Conservation (phyloP, 2,113 vertebrate genomes). For the Eidolon helvum region DNA sequence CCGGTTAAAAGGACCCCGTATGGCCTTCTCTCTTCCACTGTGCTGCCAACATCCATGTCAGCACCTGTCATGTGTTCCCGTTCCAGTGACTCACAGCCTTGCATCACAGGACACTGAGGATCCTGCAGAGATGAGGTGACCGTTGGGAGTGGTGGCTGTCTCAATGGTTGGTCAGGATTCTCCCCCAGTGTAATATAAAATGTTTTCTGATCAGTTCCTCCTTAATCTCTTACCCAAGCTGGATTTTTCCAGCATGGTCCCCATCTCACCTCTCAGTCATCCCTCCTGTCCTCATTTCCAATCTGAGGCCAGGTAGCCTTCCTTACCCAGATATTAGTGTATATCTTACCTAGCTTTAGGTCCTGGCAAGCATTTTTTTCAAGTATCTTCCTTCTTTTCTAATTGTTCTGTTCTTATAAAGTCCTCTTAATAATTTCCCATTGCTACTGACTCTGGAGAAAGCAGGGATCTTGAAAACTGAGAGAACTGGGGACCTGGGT, state of each 20-base stretch:
- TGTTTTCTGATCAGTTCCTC: rapidly evolving
- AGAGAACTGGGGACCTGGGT: rapidly evolving
- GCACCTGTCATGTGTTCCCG: neutral
- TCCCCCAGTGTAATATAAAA: neutral
- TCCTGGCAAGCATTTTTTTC: neutral
- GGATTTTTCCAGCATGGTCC: neutral
- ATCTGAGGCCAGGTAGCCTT: rapidly evolving
- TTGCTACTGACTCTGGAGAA: neutral
- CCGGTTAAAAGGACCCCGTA: neutral
- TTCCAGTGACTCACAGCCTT: neutral
- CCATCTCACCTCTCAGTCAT: neutral
- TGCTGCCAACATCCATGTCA: neutral
- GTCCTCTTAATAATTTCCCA: too few relatives aligned
- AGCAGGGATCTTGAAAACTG: neutral
- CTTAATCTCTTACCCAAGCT: neutral
- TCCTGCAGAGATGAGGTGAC: neutral
- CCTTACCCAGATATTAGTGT: neutral
- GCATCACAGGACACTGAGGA: rapidly evolving
- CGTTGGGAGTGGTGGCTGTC: rapidly evolving
- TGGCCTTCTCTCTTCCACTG: too few relatives aligned
- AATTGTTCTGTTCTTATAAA: neutral
- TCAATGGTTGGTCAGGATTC: neutral
- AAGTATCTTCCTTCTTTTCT: neutral
- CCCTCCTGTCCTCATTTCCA: neutral
- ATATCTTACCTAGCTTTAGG: neutral